These are phyloP conservation scores for Macaca nemestrina DNA, from an alignment of 2,113 vertebrate genomes.

Conservation along the genomic window DNA sequence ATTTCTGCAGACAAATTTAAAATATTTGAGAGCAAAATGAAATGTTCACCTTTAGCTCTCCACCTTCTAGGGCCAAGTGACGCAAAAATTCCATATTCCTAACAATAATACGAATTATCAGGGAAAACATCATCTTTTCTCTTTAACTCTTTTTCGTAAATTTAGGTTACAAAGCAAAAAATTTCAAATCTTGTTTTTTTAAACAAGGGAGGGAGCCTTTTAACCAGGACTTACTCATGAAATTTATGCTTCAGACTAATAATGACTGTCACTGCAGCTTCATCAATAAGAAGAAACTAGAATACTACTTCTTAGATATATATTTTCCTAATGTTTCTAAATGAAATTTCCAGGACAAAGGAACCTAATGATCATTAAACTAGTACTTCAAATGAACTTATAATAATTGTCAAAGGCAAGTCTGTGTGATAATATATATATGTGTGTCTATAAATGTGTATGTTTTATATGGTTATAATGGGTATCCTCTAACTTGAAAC, in stretches of 20 bases:
- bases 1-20: slow-evolving; percentile 20
- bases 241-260: neutral
- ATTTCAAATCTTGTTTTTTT: neutral
- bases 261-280: neutral
- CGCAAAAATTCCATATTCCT: neutral
- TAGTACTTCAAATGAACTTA: neutral
- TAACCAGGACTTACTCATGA: neutral
- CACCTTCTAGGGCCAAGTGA: neutral
- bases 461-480: neutral
- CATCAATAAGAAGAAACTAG: neutral
- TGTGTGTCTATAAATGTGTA: neutral
- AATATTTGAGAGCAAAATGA: slow-evolving; percentile 44
- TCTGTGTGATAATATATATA: neutral
- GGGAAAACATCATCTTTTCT: neutral
- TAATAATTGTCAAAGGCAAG: neutral
- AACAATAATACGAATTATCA: neutral
- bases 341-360: slow-evolving; percentile 19
- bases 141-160: neutral
- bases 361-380: neutral
- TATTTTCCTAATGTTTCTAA: neutral
- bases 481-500: neutral
- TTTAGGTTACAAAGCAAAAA: slow-evolving; percentile 20
- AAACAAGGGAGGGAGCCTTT: neutral
- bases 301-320: neutral
- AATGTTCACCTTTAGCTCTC: neutral